Conservation (phyloP, 2,113 vertebrate species). For the Acrocephalus kingi region DNA sequence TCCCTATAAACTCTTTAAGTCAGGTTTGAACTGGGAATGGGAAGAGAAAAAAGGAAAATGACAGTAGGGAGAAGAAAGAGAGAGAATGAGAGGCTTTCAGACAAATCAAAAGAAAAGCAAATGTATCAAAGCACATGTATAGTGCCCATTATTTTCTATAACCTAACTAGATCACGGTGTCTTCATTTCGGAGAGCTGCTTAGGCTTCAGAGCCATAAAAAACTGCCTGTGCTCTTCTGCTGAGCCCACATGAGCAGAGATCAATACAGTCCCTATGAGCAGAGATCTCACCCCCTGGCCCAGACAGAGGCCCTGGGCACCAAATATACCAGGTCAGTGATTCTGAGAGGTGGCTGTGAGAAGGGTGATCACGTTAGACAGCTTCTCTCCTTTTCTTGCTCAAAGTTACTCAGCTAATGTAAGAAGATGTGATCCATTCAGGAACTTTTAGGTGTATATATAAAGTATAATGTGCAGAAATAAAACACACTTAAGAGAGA, state of each 20-base stretch:
- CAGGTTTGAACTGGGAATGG: background rate
- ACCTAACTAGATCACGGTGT: background rate
- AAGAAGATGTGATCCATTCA: background rate
- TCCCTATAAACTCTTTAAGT: constrained; percentile 16
- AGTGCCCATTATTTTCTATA: background rate
- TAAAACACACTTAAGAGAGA: background rate
- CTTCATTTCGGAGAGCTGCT: background rate
- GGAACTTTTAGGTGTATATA: background rate
- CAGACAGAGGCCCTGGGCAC: background rate
- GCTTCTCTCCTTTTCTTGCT: background rate
- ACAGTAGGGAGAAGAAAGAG: background rate
- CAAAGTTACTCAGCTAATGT: background rate
- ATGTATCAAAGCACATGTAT: background rate
- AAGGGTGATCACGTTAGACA: background rate
- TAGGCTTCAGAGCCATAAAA: constrained; percentile 4
- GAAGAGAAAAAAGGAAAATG: constrained; percentile 31
- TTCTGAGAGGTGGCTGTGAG: background rate
- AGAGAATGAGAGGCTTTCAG: background rate
- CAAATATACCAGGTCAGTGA: background rate
- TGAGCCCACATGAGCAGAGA: background rate
- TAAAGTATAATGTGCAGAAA: background rate
- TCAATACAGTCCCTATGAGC: fast-evolving
- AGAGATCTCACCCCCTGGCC: background rate
- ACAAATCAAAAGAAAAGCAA: constrained; percentile 49
- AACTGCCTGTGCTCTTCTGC: background rate